Evolutionary conservation across 1,140 invertebrate genomes (phyloP).

Genomic region (Yoshiicerus persimilis): DNA sequence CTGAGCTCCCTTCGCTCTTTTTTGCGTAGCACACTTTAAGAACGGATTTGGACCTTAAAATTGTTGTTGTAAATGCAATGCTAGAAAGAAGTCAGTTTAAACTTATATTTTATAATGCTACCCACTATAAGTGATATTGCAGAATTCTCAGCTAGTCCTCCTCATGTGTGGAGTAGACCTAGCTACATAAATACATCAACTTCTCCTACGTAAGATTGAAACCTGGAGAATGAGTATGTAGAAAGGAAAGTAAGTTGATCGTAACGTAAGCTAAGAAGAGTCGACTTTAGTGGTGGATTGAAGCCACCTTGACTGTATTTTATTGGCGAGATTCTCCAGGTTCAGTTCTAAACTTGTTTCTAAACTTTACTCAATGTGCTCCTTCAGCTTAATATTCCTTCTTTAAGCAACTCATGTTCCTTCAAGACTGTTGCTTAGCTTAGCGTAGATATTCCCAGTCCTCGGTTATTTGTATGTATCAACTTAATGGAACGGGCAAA

Average conservation of each 20-base stretch:
- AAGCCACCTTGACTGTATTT: constrained; percentile 1
- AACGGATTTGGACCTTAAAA: neutral
- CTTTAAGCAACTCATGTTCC: neutral
- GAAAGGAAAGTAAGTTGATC: neutral
- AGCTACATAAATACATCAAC: neutral
- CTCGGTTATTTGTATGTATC: too few species aligned
- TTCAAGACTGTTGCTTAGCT: neutral
- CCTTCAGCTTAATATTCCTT: neutral
- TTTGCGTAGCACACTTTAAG: neutral
- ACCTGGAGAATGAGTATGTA: neutral
- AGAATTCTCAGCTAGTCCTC: too few species aligned
- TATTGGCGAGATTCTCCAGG: constrained; percentile 4
- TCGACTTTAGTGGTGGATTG: neutral
- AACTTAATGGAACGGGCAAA: too few species aligned
- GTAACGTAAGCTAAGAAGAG: neutral
- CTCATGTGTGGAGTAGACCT: neutral
- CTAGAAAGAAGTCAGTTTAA: neutral
- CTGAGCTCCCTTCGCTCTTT: neutral
- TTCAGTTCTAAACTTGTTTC: neutral
- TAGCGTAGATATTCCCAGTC: too few species aligned
- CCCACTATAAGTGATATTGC: too few species aligned
- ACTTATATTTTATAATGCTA: too few species aligned
- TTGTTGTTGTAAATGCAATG: neutral
- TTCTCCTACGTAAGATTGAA: neutral
- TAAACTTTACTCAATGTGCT: neutral